A percentile compares a stretch with the other conserved stretches of the same genome.
phyloP scores from a whole-genome alignment of 2,888 invertebrate species.

The Archips crataeganus region DNA sequence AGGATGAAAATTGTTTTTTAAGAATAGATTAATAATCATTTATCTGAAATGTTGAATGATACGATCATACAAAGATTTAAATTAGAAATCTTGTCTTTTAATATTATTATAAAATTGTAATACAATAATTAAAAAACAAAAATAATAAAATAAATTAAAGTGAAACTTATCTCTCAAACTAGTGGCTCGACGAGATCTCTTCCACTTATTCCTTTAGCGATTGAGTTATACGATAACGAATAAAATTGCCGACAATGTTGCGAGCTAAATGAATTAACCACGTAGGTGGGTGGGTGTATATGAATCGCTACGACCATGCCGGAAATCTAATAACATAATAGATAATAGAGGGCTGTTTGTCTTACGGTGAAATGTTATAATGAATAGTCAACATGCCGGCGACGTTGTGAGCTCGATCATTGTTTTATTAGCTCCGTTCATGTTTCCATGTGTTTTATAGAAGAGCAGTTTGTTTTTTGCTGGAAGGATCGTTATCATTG shows the following conservation, averaged over 20 bases:
- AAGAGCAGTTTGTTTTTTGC: neutral
- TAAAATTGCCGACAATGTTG: constrained; percentile 22
- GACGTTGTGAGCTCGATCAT: constrained; percentile 63
- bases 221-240: constrained; percentile 16
- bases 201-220: constrained; percentile 4
- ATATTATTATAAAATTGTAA: too few relatives aligned
- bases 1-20: too few relatives aligned
- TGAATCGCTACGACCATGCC: constrained; percentile 64
- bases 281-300: constrained; percentile 60
- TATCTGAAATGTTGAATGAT: too few relatives aligned
- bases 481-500: neutral
- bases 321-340: constrained; percentile 77
- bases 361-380: constrained; percentile 76
- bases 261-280: constrained; percentile 38
- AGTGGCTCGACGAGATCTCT: neutral
- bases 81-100: too few relatives aligned
- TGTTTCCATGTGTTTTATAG: constrained; percentile 14
- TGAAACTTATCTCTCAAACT: too few relatives aligned
- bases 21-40: too few relatives aligned
- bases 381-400: constrained; percentile 79
- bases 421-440: constrained; percentile 59
- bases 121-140: neutral
- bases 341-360: constrained; percentile 71
- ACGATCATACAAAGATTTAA: too few relatives aligned
- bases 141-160: neutral